Percentiles rank a stretch among this genome's conserved stretches.
phyloP scores from a whole-genome alignment of 2,888 invertebrate genomes.

The Temnothorax unifasciatus region DNA sequence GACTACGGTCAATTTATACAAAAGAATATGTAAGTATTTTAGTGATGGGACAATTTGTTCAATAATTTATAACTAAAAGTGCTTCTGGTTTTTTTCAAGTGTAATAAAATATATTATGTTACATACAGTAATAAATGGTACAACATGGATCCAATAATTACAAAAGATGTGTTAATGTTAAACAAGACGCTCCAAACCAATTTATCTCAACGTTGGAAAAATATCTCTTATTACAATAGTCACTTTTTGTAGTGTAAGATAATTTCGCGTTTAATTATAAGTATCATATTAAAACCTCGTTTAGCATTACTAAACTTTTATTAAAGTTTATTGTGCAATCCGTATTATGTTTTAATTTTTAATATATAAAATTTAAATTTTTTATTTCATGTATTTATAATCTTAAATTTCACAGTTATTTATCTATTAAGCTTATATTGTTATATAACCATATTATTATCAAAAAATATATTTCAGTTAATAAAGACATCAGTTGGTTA shows the following conservation, averaged over 20 bases:
- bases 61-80: not conserved
- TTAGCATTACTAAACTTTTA: not conserved
- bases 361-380: too few species aligned
- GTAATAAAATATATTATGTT: conserved; percentile 43
- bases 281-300: not conserved
- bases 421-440: not conserved
- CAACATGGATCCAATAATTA: conserved; percentile 8
- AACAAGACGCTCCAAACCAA: too few species aligned
- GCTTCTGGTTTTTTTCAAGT: conserved; percentile 29
- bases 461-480: not conserved
- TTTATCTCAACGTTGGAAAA: conserved; percentile 67
- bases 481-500: not conserved
- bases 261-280: not conserved
- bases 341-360: not conserved
- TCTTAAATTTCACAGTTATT: not conserved
- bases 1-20: too few species aligned
- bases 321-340: not conserved
- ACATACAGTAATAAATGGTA: conserved; percentile 52
- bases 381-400: not conserved
- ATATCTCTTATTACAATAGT: conserved; percentile 63
- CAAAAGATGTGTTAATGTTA: conserved; percentile 43
- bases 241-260: conserved; percentile 65
- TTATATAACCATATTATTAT: not conserved
- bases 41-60: not conserved
- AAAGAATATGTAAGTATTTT: not conserved